Percentiles rank a stretch among this genome's conserved stretches.
Conservation (phyloP, 2,113 vertebrate species). For the Petrocephalus microphthalmus region DNA sequence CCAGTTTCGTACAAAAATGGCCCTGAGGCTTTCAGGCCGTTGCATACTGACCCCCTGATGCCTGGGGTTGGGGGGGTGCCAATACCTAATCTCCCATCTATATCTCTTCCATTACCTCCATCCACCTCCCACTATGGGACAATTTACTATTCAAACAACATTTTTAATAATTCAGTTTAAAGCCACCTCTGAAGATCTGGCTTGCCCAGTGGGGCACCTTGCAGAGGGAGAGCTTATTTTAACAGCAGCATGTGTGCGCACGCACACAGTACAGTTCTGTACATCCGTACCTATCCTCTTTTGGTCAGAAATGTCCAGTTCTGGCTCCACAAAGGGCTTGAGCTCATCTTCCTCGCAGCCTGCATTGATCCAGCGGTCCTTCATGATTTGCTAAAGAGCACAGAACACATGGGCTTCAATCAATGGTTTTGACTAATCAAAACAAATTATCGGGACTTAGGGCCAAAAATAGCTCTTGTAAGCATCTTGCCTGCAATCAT, state of each 20-base stretch:
- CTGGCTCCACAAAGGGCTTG: conserved; percentile 89
- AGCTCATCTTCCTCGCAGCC: conserved; percentile 94
- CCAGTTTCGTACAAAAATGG: not conserved
- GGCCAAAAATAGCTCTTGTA: not conserved
- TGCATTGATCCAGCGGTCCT: conserved; percentile 97
- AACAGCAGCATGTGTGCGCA: not conserved
- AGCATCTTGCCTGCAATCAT: not conserved
- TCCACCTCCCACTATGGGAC: not conserved
- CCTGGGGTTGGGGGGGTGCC: not conserved
- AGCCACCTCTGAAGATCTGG: not conserved
- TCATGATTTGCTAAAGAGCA: conserved; percentile 90
- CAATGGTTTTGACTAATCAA: not conserved
- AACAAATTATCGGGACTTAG: not conserved
- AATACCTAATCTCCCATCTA: not conserved
- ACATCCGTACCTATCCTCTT: conserved; percentile 86
- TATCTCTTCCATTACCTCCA: not conserved
- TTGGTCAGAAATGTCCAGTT: conserved; percentile 91
- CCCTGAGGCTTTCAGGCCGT: not conserved
- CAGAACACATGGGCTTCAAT: not conserved
- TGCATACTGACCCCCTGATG: not conserved
- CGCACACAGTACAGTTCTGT: not conserved
- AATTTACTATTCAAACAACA: not conserved
- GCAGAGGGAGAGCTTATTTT: not conserved
- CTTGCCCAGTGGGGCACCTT: not conserved
- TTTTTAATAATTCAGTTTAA: not conserved